These are phyloP conservation scores for Spicauda simplicius DNA, from an alignment of 2,888 invertebrate genomes.

Conservation along the genomic window DNA sequence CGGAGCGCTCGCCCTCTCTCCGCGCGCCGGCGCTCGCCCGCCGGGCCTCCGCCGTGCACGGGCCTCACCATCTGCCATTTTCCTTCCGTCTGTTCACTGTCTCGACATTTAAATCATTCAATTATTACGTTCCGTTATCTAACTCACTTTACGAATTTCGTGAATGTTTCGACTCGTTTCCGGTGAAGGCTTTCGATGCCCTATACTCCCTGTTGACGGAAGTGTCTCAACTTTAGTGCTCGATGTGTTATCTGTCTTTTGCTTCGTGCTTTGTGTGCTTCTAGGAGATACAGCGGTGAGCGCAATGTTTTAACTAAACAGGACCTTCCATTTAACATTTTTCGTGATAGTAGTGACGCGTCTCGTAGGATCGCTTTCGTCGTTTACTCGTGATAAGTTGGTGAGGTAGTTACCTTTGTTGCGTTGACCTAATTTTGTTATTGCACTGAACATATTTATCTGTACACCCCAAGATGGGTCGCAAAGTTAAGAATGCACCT, in stretches of 20 bases:
- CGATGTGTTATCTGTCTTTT: neutral
- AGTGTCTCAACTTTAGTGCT: neutral
- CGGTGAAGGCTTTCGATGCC: neutral
- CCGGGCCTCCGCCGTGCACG: slow-evolving; percentile 6
- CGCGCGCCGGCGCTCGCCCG: neutral
- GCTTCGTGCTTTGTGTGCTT: neutral
- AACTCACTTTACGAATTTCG: neutral
- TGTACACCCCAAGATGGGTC: neutral
- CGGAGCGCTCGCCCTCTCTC: neutral
- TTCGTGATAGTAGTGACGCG: no score
- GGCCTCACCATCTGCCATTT: slow-evolving; percentile 42
- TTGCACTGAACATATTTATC: neutral
- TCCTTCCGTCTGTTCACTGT: slow-evolving; percentile 16
- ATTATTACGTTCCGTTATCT: slow-evolving; percentile 20
- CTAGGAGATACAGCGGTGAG: neutral
- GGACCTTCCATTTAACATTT: no score
- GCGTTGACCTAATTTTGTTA: neutral
- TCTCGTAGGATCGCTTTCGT: neutral
- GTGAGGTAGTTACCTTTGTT: neutral
- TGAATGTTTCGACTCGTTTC: neutral
- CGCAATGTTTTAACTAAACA: neutral
- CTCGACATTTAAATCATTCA: neutral
- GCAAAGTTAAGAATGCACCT: neutral
- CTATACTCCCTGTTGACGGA: neutral
- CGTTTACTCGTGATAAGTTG: neutral